These are phyloP conservation scores for Temnothorax nylanderi DNA, from an alignment of 1,140 invertebrate genomes.

Conservation along the genomic window DNA sequence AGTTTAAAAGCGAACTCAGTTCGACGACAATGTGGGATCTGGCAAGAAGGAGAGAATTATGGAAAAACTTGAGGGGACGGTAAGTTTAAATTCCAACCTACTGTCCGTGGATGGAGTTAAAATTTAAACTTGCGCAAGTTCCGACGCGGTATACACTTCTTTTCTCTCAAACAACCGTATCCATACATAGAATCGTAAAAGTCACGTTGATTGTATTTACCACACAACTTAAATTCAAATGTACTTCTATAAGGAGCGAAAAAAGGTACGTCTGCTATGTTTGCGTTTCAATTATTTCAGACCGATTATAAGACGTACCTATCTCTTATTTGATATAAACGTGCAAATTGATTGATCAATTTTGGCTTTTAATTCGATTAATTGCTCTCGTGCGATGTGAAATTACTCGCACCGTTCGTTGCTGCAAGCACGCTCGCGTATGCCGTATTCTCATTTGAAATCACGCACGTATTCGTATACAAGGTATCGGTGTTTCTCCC, in stretches of 20 bases:
- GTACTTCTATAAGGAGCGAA: not conserved
- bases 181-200: not conserved
- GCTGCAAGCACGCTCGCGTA: not conserved
- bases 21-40: conserved; percentile 54
- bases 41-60: conserved; percentile 46
- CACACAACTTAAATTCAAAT: not conserved
- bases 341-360: conserved; percentile 9
- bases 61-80: conserved; percentile 31
- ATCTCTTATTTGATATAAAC: not conserved
- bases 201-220: conserved; percentile 6
- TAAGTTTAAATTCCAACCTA: conserved; percentile 43
- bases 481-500: conserved; percentile 21
- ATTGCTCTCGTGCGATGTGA: not conserved
- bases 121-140: conserved; percentile 46
- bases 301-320: not conserved
- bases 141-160: not conserved
- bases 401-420: not conserved
- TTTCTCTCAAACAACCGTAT: not conserved
- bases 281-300: not conserved
- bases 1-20: conserved; percentile 56
- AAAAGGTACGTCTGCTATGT: not conserved
- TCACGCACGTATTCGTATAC: conserved; percentile 16
- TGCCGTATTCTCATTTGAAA: conserved; percentile 26
- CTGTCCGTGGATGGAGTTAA: conserved; percentile 22
- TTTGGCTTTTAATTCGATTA: not conserved